Evolutionary conservation across 2,113 vertebrate genomes (phyloP).

Genomic region (Grammomys surdaster): DNA sequence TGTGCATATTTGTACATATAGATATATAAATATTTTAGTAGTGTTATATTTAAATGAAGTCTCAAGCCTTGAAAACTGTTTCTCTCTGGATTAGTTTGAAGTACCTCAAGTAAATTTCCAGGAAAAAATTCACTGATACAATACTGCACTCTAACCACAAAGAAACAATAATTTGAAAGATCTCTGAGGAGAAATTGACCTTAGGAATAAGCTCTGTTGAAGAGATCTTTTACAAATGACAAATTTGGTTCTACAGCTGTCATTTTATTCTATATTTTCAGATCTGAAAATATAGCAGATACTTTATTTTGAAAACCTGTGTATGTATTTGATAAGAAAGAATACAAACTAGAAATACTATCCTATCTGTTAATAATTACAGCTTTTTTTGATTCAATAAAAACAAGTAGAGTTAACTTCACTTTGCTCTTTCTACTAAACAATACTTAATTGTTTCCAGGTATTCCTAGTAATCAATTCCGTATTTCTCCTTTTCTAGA

Average conservation of each 20-base stretch:
- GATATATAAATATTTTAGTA: not conserved
- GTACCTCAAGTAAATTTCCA: conserved; percentile 25
- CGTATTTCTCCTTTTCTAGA: not conserved
- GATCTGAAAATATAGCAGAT: not conserved
- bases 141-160: not conserved
- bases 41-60: not conserved
- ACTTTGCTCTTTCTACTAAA: not conserved
- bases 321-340: not conserved
- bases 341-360: not conserved
- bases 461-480: not conserved
- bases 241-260: not conserved
- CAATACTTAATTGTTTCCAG: conserved; percentile 12
- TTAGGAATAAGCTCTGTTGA: not conserved
- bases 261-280: not conserved
- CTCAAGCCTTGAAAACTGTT: not conserved
- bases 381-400: conserved; percentile 33
- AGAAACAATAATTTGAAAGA: not conserved
- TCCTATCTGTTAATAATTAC: conserved; percentile 12
- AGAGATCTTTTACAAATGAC: not conserved
- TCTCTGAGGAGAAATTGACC: not conserved
- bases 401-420: not conserved
- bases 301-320: not conserved
- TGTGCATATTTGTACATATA: not conserved
- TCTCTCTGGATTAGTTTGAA: not conserved
- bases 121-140: not conserved